Percentiles rank a stretch among this genome's conserved stretches.
phyloP scores from a whole-genome alignment of 2,888 invertebrate species.

The Dryocosmus kuriphilus region DNA sequence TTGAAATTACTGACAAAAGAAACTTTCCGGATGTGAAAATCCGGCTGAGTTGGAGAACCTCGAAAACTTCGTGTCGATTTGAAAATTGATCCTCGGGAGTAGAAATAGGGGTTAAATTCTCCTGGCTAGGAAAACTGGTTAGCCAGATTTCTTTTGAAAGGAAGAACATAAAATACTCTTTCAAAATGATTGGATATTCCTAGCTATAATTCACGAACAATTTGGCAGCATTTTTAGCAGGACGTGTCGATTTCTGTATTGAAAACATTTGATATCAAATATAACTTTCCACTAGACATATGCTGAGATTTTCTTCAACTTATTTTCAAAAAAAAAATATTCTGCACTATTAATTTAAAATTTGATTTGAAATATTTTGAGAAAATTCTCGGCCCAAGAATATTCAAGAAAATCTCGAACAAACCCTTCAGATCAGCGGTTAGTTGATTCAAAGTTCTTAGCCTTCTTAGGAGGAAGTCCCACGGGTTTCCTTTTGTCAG shows the following conservation, averaged over 20 bases:
- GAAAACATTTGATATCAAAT: neutral
- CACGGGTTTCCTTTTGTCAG: slow-evolving; percentile 4
- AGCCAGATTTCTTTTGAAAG: neutral
- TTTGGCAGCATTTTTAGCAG: too few species aligned
- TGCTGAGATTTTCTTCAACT: neutral
- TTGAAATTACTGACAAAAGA: slow-evolving; percentile 11
- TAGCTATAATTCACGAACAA: too few species aligned
- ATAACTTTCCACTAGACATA: neutral
- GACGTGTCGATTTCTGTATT: too few species aligned
- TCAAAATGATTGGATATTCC: too few species aligned
- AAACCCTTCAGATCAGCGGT: slow-evolving; percentile 2
- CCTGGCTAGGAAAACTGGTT: neutral
- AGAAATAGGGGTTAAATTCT: neutral
- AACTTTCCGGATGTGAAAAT: slow-evolving; percentile 36
- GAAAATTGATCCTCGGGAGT: neutral
- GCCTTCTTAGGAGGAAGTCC: slow-evolving; percentile 2
- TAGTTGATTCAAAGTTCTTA: slow-evolving; percentile 10
- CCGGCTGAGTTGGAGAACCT: slow-evolving; percentile 33
- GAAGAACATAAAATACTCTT: too few species aligned
- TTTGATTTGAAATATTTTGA: neutral
- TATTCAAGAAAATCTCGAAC: slow-evolving; percentile 3
- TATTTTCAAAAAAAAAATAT: neutral
- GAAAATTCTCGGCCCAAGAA: neutral
- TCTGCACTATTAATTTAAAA: neutral
- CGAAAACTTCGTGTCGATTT: slow-evolving; percentile 7